Conservation (phyloP, 35 echinoderm and acorn worm species). For the Ophioderma brevispina region DNA sequence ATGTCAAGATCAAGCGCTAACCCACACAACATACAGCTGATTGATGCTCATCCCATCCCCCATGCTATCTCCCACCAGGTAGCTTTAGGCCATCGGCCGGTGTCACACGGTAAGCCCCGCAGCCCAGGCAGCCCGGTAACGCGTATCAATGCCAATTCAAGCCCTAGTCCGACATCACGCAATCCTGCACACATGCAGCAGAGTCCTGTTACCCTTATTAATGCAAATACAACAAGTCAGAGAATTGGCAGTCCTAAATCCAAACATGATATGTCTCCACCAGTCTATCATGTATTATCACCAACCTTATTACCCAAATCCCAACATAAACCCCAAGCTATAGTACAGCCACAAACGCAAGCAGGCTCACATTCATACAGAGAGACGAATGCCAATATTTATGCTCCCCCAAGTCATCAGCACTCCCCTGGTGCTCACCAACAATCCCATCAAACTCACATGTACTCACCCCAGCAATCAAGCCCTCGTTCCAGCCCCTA, state of each 20-base stretch:
- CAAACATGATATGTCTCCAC: background rate
- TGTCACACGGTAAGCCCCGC: background rate
- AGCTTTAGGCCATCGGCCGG: background rate
- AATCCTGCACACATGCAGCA: background rate
- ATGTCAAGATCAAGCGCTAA: background rate
- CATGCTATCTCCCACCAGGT: background rate
- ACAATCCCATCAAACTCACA: slow-evolving; percentile 22
- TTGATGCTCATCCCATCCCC: background rate
- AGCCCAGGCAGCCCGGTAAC: background rate
- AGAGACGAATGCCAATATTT: background rate
- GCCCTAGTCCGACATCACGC: background rate
- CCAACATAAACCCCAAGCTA: background rate
- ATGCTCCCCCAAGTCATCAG: background rate
- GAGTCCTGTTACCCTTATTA: background rate
- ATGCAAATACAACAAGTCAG: slow-evolving; percentile 6
- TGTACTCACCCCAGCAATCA: slow-evolving; percentile 4
- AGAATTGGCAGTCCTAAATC: background rate
- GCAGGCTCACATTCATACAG: background rate
- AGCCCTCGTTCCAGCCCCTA: background rate
- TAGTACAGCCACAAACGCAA: background rate
- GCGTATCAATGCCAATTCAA: background rate
- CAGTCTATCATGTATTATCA: background rate
- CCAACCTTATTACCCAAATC: background rate
- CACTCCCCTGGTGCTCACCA: background rate
- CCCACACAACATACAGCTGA: background rate